Conservation (phyloP, 1,140 invertebrate species). For the Brachionus paranguensis region DNA sequence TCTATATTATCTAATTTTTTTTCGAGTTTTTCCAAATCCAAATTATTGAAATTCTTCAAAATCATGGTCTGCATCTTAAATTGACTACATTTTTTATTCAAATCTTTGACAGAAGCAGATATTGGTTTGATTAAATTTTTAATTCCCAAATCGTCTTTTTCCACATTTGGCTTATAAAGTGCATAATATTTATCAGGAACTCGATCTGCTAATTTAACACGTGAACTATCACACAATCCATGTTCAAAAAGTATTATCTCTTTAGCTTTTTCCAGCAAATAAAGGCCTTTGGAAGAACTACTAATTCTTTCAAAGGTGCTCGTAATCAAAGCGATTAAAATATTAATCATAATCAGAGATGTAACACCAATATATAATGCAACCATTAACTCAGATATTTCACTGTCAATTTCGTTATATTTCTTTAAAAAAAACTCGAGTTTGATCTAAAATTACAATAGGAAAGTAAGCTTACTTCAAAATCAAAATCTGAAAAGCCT, state of each 20-base stretch:
- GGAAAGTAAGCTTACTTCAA: background rate
- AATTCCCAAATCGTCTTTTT: background rate
- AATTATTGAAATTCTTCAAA: background rate
- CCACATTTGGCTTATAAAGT: background rate
- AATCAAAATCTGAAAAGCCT: background rate
- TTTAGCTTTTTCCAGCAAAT: background rate
- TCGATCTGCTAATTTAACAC: background rate
- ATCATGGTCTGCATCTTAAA: background rate
- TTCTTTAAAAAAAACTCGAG: background rate
- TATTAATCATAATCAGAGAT: background rate
- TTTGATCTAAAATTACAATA: no score
- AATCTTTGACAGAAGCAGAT: background rate
- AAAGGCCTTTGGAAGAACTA: background rate
- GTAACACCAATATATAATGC: background rate
- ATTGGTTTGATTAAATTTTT: background rate
- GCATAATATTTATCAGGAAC: background rate
- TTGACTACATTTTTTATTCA: background rate
- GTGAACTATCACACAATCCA: background rate
- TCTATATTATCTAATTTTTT: background rate
- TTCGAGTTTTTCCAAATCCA: background rate
- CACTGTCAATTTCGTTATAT: background rate
- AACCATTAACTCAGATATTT: background rate
- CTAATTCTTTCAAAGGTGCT: background rate
- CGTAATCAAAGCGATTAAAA: slow-evolving; percentile 9
- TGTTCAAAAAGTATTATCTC: background rate